Base-by-base conservation (phyloP, 2,797 vertebrate species). In the Knipowitschia caucasica region DNA sequence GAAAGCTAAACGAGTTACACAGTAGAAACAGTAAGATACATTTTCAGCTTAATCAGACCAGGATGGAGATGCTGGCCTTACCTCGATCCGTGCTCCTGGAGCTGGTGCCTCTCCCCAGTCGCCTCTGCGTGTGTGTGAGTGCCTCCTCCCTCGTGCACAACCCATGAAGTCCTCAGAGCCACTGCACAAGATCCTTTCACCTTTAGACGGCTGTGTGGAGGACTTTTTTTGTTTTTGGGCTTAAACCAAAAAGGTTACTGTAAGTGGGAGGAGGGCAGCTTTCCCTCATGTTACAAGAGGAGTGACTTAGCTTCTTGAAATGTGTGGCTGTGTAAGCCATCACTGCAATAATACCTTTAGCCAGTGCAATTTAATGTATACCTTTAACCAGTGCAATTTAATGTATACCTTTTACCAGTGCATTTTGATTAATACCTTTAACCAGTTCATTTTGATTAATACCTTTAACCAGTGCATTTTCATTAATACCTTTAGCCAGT, bases 131-230 rank as follows among this genome's bases (percentile, higher is more conserved):
- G 81, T 84, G 73, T 78, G 71, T 62, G 58, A 78, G 77, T 69
- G 73, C 74, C 64, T 66, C 74, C 78, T 81, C 68, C 63, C 57
- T 67, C 69, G 45, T 80, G 70, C 35, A 78, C 67, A 70, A 71
- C 60, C 80, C 80, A 75, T 88, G 87, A 82, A 81, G 83, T 77
- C 77, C 76, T 77, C 63, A 53, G 45, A 68, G 81, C 53, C 69
- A 69, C 51, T 56, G 69, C 59, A 66, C 63, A 71, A 80, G 78
- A 67, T 57, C 62, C 62, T 53, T 59, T 63, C 55, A 62, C 78
- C 68, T 74, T 67, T 60, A 71, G 62, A 77, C 65, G 21, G 59
- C 47, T 62, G 62, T 57, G 62, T 72, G 80, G 66, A 59, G 54
- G 49, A 66, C 73, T 64, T 68, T 69, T 80, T 82, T 70, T 63